These are phyloP conservation scores for Pantherophis guttatus DNA, from an alignment of 2,113 vertebrate species.

Conservation along the genomic window DNA sequence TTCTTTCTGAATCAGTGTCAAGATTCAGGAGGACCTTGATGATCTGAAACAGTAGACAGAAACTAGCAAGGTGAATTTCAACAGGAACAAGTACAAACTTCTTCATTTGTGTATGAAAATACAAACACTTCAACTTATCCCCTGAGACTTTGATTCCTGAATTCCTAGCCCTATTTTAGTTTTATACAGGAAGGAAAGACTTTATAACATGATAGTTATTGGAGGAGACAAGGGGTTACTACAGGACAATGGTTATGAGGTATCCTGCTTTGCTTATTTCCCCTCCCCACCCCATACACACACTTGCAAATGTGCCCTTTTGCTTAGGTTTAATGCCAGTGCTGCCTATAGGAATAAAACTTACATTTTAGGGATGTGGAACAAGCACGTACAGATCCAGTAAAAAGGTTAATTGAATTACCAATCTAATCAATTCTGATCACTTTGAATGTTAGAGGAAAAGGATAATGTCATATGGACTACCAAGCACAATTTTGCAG, in stretches of 20 bases:
- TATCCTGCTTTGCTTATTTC: not conserved
- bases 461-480: not conserved
- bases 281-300: not conserved
- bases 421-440: not conserved
- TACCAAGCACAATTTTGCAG: not conserved
- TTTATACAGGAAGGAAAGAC: not conserved
- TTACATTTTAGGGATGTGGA: not conserved
- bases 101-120: not conserved
- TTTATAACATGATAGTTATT: not conserved
- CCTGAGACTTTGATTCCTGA: not conserved
- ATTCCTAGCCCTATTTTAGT: not conserved
- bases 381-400: not conserved
- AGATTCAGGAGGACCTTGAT: not conserved
- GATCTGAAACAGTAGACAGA: not conserved
- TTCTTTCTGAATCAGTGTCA: not conserved
- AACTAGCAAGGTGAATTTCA: not conserved
- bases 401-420: not conserved
- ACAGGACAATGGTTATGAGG: not conserved
- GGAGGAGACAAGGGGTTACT: not conserved
- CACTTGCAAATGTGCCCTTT: not conserved
- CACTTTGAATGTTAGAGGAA: not conserved
- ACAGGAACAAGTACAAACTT: not conserved
- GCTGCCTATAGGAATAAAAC: not conserved
- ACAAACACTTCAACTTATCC: not conserved
- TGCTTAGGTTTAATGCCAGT: not conserved